phyloP scores from a whole-genome alignment of 2,888 invertebrate genomes.

The Incurvaria masculella region DNA sequence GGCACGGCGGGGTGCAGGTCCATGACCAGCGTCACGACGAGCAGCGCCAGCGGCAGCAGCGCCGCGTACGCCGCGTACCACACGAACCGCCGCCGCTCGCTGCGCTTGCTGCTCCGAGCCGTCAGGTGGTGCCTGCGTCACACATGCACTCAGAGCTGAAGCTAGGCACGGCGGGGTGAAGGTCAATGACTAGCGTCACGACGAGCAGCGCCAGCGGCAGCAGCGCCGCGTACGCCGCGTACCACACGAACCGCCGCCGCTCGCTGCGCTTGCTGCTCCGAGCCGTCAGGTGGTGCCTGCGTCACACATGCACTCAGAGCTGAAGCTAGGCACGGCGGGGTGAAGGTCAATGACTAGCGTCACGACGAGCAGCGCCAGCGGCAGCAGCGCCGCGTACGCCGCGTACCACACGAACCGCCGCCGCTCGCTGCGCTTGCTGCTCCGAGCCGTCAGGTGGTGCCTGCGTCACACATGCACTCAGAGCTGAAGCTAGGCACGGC shows the following conservation, averaged over 20 bases:
- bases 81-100: constrained; percentile 48
- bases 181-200: constrained; percentile 56
- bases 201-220: constrained; percentile 50
- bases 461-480: constrained; percentile 52
- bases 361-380: constrained; percentile 50
- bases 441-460: constrained; percentile 37
- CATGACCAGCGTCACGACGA: constrained; percentile 55
- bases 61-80: constrained; percentile 60
- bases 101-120: constrained; percentile 36
- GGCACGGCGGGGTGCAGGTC: constrained; percentile 60
- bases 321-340: constrained; percentile 58
- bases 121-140: constrained; percentile 40
- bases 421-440: constrained; percentile 41
- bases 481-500: constrained; percentile 58
- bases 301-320: constrained; percentile 55
- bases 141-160: constrained; percentile 57
- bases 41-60: constrained; percentile 47
- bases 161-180: constrained; percentile 58
- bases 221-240: constrained; percentile 56
- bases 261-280: constrained; percentile 40
- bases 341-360: constrained; percentile 56
- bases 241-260: constrained; percentile 53
- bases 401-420: constrained; percentile 56
- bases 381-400: constrained; percentile 53
- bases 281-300: constrained; percentile 39